Evolutionary conservation across 1,140 invertebrate species (phyloP).

Genomic region (Coptotermes formosanus): DNA sequence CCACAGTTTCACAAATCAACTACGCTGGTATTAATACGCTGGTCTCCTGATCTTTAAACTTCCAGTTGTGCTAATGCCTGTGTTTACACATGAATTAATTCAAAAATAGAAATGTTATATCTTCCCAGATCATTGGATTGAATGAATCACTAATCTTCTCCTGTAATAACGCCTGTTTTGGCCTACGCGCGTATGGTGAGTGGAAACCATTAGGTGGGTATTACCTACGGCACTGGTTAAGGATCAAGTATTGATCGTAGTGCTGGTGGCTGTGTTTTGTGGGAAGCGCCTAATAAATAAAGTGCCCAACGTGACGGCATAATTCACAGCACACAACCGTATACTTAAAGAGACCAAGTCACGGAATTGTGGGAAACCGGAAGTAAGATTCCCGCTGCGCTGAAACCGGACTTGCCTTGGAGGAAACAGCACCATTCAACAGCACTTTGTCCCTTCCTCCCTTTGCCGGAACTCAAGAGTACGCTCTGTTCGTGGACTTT

Average conservation of each 20-base stretch:
- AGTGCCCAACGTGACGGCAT: neutral
- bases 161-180: no score
- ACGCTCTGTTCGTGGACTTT: neutral
- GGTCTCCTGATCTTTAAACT: no score
- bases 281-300: neutral
- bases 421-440: neutral
- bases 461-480: neutral
- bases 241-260: neutral
- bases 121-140: no score
- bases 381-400: neutral
- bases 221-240: neutral
- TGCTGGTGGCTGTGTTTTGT: no score
- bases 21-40: no score
- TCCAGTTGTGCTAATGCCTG: no score
- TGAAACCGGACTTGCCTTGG: neutral
- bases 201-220: neutral
- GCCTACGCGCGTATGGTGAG: no score
- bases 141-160: no score
- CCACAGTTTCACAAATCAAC: no score
- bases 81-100: no score
- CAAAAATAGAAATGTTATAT: no score
- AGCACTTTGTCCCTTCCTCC: neutral
- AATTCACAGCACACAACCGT: neutral
- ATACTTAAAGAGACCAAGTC: neutral
- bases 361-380: constrained; percentile 13